phyloP scores from a whole-genome alignment of 2,797 vertebrate species.

The Ceryle rudis region DNA sequence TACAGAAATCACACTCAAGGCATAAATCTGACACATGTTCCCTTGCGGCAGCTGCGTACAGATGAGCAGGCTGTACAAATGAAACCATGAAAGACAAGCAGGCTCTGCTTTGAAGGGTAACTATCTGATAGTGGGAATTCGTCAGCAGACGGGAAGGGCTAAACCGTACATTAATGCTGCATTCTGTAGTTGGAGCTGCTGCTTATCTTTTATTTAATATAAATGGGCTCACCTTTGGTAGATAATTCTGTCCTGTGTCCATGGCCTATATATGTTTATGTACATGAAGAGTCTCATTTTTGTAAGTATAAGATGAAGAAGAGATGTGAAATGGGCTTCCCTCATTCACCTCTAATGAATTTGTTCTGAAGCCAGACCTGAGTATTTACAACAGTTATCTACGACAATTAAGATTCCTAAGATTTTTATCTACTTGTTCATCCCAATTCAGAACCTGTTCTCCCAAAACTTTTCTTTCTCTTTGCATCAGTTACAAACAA shows the following conservation, averaged over 20 bases:
- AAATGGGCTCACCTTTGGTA: conserved; percentile 12
- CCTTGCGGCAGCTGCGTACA: accelerated
- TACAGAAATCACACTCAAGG: background rate
- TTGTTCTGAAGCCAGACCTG: background rate
- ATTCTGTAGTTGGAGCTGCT: background rate
- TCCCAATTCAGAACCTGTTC: background rate
- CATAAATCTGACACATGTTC: background rate
- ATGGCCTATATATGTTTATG: background rate
- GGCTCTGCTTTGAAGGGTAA: background rate
- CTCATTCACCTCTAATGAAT: background rate
- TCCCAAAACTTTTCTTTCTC: background rate
- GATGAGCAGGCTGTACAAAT: background rate
- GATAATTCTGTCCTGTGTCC: background rate
- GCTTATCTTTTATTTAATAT: background rate
- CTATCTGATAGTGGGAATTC: background rate
- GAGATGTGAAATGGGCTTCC: background rate
- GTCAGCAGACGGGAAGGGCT: background rate
- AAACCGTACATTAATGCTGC: background rate
- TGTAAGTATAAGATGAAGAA: background rate
- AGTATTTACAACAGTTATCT: background rate
- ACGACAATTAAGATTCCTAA: background rate
- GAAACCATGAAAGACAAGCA: background rate
- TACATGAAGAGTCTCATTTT: background rate
- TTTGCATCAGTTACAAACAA: background rate
- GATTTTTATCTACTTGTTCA: background rate